phyloP scores from a whole-genome alignment of 1,140 invertebrate genomes.

The Meteorus sp. region DNA sequence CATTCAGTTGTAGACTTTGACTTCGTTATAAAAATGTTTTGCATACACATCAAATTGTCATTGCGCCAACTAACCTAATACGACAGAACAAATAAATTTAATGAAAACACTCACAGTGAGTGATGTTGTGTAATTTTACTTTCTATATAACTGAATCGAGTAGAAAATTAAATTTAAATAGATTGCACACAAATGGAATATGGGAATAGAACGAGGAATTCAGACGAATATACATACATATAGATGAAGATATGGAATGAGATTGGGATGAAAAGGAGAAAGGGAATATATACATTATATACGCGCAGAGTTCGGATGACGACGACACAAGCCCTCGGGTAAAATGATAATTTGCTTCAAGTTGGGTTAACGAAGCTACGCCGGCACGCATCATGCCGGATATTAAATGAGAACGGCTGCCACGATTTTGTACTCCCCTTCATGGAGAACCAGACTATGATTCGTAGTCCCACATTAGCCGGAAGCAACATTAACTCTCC shows the following conservation, averaged over 20 bases:
- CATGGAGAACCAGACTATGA: background rate
- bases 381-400: constrained; percentile 22
- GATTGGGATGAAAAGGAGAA: constrained; percentile 1
- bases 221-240: no score
- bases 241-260: background rate
- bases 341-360: constrained; percentile 34
- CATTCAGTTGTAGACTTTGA: no score
- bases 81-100: no score
- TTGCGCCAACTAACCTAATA: no score
- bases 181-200: no score
- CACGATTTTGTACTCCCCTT: background rate
- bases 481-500: constrained; percentile 11
- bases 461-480: constrained; percentile 13
- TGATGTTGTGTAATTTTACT: no score
- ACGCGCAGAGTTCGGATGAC: background rate
- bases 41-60: no score
- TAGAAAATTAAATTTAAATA: no score
- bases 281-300: background rate
- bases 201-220: no score
- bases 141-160: no score
- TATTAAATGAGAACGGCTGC: constrained; percentile 29
- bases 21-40: no score
- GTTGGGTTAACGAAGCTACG: constrained; percentile 32
- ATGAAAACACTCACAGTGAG: no score
- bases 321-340: constrained; percentile 11